Evolutionary conservation across 2,113 vertebrate genomes (phyloP), one percentile per base, ranked within the genome.

Genomic region (Bubalus kerabau): DNA sequence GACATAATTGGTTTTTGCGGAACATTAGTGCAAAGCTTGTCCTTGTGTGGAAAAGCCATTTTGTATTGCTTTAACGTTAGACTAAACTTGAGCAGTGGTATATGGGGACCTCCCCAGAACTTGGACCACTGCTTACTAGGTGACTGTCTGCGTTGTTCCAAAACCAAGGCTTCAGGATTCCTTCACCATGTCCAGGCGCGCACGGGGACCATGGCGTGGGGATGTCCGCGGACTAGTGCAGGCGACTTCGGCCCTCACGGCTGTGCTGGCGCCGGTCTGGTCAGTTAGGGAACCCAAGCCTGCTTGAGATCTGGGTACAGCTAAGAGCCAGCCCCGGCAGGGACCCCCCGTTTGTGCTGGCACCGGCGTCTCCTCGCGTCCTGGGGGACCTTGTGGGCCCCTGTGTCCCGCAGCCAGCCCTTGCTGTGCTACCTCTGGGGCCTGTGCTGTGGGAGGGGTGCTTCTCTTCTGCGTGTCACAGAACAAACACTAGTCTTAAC

Each of bases 41-140:
- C 83, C 71, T 85, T 94, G 43, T 81, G 48, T 91, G 85, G 83
- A 95, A 80, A 92, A 91, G 60, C 87, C 90, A 48, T 93, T 71
- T 95, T 81, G 52, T 62, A 59, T 6, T 36, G 52, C 50, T 93
- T 54, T 85, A 15, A 76, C 15, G 30, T 87, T 46, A 83, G 81
- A 36, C 16, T 17, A n/a, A 62, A 40, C 57, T 46, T 46, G 36
- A 83, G 86, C 83, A 88, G 60, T 56, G 67, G 21, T 19, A 17
- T 56, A 3, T 54, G 36, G 48, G 81, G 80, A 21, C 60, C 82
- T 87, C 24, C 83, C 28, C 10, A 62, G 87, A 60, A 30, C 82
- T 90, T 82, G 6, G 59, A 24, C 78, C 88, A 6, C 48, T 40
- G 57, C 54, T 92, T 50, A 40, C 50, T 28, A 67, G 80, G 88